Base-by-base conservation (phyloP, 2,797 vertebrate genomes). In the Darevskia mixta region DNA sequence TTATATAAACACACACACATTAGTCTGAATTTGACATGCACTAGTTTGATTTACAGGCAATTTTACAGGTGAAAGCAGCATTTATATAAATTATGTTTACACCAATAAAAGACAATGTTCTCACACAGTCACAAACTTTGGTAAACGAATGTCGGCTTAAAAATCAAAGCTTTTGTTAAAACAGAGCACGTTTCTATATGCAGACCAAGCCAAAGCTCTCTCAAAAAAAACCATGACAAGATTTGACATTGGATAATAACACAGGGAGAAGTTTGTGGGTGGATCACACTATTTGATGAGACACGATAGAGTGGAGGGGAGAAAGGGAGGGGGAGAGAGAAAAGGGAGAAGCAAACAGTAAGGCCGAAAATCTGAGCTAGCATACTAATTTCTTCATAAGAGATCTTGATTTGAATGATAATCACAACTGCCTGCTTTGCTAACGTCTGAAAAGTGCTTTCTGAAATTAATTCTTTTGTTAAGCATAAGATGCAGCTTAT, bases 391-490 rank as follows among this genome's bases (percentile, higher is more conserved):
- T 72, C 84, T 86, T 5, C 27, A 85, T 71, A 88, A 82, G 87
- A 89, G 61, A 88, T 64, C n/a, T 35, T 82, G 58, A 90, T 93
- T 93, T 95, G 92, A 95, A 93, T 29, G 55, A 87, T 86, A 89
- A 95, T 76, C 71, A 55, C 71, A 85, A 82, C 85, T 94, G 64
- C 27, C 81, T 83, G 66, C 72, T 95, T 95, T 93, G 80, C 86
- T 93, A 94, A 83, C 71, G 79, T 82, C 75, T 95, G 90, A 95
- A 91, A n/a, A 94, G 72, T 87, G 73, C 32, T 91, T 94, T 93
- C 82, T 95, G 85, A 95, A 95, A 95, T 94, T 84, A 77, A 86
- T 92, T 93, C 77, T 83, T 94, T 86, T 92, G 82, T 90, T 92
- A 90, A 77, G 83, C 85, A 85, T 49, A 93, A 91, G 85, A 94